Percentiles rank a stretch among this genome's conserved stretches.
Evolutionary conservation across 2,888 invertebrate genomes (phyloP).

Genomic region (Tenthredo scrophulariae): DNA sequence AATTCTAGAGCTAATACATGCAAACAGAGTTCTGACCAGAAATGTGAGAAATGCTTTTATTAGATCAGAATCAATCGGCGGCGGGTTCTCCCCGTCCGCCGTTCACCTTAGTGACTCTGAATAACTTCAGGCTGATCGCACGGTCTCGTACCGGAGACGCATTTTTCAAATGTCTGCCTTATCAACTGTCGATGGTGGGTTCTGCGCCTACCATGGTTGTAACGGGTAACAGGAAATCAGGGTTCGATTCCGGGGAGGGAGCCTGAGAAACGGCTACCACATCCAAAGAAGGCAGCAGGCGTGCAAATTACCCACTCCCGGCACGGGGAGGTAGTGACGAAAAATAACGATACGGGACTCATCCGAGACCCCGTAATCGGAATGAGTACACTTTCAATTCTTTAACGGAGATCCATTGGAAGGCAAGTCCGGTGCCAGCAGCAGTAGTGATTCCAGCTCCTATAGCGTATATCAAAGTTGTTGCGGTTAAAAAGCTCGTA

Average conservation of each 20-base stretch:
- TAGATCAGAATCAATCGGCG: too few relatives aligned
- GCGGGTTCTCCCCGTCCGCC: too few relatives aligned
- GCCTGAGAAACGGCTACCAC: constrained; percentile 86
- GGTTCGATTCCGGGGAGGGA: too few relatives aligned
- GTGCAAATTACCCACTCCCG: constrained; percentile 81
- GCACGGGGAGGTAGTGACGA: constrained; percentile 82
- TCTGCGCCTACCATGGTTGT: constrained; percentile 84
- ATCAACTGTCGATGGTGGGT: constrained; percentile 85
- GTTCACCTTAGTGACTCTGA: too few relatives aligned
- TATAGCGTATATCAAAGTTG: constrained; percentile 83
- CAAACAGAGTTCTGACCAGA: constrained; percentile 68
- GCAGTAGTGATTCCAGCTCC: constrained; percentile 87
- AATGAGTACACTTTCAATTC: too few relatives aligned
- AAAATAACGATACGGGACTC: constrained; percentile 78
- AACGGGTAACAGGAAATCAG: constrained; percentile 74
- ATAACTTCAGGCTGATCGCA: constrained; percentile 67
- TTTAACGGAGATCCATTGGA: constrained; percentile 84
- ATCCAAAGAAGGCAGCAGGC: constrained; percentile 85
- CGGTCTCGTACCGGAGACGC: constrained; percentile 80
- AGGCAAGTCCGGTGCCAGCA: constrained; percentile 87
- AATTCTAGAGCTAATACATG: constrained; percentile 86
- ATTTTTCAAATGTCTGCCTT: constrained; percentile 85
- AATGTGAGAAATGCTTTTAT: too few relatives aligned
- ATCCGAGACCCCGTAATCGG: too few relatives aligned
- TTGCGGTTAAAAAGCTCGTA: constrained; percentile 84